These are phyloP conservation scores for Chloroceryle amazona DNA, from an alignment of 2,797 vertebrate genomes.

Conservation along the genomic window DNA sequence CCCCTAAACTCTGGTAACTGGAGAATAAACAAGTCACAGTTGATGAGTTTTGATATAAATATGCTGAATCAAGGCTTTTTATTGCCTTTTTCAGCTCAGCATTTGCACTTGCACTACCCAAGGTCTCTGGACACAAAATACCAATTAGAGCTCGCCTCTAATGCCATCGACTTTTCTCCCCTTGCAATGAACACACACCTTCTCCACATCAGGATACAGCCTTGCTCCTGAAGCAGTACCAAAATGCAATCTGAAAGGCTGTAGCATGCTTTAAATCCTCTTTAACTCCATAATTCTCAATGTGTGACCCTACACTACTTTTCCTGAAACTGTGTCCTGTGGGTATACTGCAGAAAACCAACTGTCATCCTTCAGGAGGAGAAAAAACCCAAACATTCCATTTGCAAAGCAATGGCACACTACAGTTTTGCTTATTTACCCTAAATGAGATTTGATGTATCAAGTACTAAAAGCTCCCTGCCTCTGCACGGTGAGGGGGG, in stretches of 20 bases:
- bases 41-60: neutral
- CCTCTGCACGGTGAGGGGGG: neutral
- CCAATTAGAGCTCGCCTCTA: fast-evolving
- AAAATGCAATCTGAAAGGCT: neutral
- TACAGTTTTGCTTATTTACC: neutral
- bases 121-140: neutral
- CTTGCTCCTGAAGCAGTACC: neutral
- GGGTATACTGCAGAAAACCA: fast-evolving
- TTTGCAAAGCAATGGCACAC: neutral
- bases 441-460: neutral
- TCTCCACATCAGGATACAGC: neutral
- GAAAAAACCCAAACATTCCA: neutral
- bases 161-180: neutral
- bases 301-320: neutral
- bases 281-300: neutral
- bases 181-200: neutral
- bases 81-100: neutral
- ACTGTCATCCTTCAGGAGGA: neutral
- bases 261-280: neutral
- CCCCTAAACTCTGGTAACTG: neutral
- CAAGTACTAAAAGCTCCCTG: neutral
- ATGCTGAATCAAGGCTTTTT: neutral
- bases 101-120: neutral
- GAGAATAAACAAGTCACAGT: neutral
- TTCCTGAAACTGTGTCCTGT: neutral